These are phyloP conservation scores for Nannoperca australis DNA, from an alignment of 2,797 vertebrate genomes.

Conservation along the genomic window DNA sequence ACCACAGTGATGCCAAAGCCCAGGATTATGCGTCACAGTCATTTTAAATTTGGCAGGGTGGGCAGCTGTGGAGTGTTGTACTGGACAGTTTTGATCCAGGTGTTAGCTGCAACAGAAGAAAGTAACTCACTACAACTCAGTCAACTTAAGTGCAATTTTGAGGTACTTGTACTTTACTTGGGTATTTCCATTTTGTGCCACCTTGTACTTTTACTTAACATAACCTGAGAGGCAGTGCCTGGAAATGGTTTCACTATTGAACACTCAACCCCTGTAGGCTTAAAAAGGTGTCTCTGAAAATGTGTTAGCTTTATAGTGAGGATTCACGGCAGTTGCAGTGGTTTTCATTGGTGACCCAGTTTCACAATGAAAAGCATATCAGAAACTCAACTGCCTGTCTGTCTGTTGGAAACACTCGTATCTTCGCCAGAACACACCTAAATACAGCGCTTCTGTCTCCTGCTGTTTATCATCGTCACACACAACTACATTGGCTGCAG, in stretches of 20 bases:
- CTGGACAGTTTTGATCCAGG: constrained; percentile 27
- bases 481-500: neutral
- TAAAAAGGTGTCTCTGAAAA: constrained; percentile 17
- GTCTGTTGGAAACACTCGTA: neutral
- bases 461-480: neutral
- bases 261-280: neutral
- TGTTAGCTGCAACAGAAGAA: neutral
- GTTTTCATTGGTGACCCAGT: neutral
- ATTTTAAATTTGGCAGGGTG: constrained; percentile 31
- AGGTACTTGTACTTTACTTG: neutral
- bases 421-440: neutral
- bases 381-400: neutral
- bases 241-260: neutral
- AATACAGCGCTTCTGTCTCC: neutral
- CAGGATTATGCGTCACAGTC: constrained; percentile 35
- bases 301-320: neutral
- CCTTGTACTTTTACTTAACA: neutral
- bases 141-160: neutral
- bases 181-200: neutral
- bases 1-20: constrained; percentile 32
- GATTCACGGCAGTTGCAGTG: neutral
- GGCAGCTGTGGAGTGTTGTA: neutral
- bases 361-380: neutral
- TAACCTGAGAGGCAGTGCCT: neutral
- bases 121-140: constrained; percentile 4